Conservation (phyloP, 2,888 invertebrate genomes). For the Perizoma affinitatum region DNA sequence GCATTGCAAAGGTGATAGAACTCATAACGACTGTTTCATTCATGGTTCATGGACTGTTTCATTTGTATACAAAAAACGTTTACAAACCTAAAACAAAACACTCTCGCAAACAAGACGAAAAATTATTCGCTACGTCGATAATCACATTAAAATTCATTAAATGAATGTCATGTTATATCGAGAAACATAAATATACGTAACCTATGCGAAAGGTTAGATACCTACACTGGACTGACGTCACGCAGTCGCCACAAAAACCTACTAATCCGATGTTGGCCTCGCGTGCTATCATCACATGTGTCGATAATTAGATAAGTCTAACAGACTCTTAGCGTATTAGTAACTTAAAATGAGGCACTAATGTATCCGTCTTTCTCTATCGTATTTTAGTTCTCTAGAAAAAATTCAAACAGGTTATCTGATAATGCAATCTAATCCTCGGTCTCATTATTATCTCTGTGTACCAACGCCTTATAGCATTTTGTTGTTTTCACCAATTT, state of each 20-base stretch:
- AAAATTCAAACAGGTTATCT: no score
- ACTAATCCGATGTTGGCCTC: conserved; percentile 23
- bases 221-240: conserved; percentile 19
- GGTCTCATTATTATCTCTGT: no score
- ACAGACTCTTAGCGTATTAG: not conserved
- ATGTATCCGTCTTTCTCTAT: no score
- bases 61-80: not conserved
- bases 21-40: conserved; percentile 21
- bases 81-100: not conserved
- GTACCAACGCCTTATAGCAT: no score
- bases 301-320: conserved; percentile 20
- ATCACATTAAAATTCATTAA: conserved; percentile 1
- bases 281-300: conserved; percentile 24
- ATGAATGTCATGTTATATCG: not conserved
- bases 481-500: no score
- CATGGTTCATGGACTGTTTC: conserved; percentile 4
- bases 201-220: conserved; percentile 18
- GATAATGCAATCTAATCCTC: no score
- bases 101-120: no score
- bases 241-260: conserved; percentile 19
- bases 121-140: not conserved
- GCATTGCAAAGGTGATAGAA: conserved; percentile 15
- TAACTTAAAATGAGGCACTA: no score
- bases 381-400: not conserved
- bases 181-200: conserved; percentile 11